Base-by-base conservation (phyloP, 2,113 vertebrate species). In the Megalops atlanticus region DNA sequence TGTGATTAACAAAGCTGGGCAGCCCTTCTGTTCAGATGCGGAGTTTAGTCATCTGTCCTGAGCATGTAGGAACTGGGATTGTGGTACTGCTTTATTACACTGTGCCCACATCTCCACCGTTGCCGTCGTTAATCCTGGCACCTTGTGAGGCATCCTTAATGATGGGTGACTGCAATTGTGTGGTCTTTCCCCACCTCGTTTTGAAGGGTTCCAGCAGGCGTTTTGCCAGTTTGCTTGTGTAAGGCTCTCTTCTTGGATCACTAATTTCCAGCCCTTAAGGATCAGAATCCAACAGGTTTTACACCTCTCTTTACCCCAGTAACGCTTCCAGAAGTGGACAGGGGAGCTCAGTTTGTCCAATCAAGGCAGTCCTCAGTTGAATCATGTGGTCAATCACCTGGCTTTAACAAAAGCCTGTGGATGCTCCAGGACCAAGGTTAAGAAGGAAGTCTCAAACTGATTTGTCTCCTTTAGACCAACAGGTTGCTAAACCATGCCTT, bases 1-100 rank as follows among this genome's bases (percentile, higher is more conserved):
- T 75, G 58, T 52, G 11, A 41, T 76, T 41, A 76, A 70, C 82
- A 64, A 52, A 14, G 43, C 41, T 68, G 52, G 52, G 21, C 38
- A 5, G 21, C 41, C 24, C 31, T 3, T 36, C 69, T 12, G 15
- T 4, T 74, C 41, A 16, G 36, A 27, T n/a, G 24, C n/a, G 58
- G 24, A 31, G n/a, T 10, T 64, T 27, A 64, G 31, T 31, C 5
- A 8, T 64, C 38, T 33, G 47, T 31, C 43, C 4, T 72, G 70
- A 14, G 33, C 31, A 58, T 58, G n/a, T 27, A 40, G 64, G 11
- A 39, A 54, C 43, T 52, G 49, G 69, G 39, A 54, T 39, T 39
- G 58, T 69, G 49, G 69, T n/a, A 21, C 38, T 49, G 47, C 76
- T 68, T 70, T 35, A 38, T 14, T 45, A 58, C 15, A 1, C 24